Evolutionary conservation across 2,797 vertebrate species (phyloP).

Genomic region (Clarias laeviceps): DNA sequence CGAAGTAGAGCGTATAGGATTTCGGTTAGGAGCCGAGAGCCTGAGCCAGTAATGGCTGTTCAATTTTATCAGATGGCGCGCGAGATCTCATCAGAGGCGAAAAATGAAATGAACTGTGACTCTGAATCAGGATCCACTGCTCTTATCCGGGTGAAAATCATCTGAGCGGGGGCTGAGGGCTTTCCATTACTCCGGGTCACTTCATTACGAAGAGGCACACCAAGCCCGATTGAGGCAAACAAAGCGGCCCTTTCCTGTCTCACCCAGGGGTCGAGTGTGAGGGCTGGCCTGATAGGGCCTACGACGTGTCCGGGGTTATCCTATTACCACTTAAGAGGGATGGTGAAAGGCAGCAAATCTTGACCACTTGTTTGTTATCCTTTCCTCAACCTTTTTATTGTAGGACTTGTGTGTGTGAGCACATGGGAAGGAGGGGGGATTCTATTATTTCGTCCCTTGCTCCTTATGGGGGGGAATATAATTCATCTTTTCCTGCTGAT

Average conservation of each 20-base stretch:
- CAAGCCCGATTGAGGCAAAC: constrained; percentile 94
- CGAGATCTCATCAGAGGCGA: constrained; percentile 99
- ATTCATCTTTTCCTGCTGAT: constrained; percentile 85
- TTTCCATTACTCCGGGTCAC: constrained; percentile 99
- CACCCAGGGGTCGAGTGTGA: constrained; percentile 97
- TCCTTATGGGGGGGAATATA: constrained; percentile 83
- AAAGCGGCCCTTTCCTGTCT: constrained; percentile 92
- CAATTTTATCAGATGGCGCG: constrained; percentile 99
- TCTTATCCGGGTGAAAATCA: constrained; percentile 98
- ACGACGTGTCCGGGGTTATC: constrained; percentile 97
- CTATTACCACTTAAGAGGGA: constrained; percentile 99
- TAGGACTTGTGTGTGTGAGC: constrained; percentile 54
- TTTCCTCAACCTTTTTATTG: constrained; percentile 80
- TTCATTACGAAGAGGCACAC: constrained; percentile 96
- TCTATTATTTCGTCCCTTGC: constrained; percentile 86
- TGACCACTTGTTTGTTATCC: constrained; percentile 89
- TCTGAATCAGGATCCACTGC: constrained; percentile 97
- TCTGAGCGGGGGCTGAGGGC: constrained; percentile 90
- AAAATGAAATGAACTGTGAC: constrained; percentile 99
- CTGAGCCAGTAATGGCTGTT: constrained; percentile 97
- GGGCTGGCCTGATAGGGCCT: constrained; percentile 97
- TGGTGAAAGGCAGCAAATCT: constrained; percentile 99
- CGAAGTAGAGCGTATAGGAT: constrained; percentile 99
- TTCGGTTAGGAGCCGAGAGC: constrained; percentile 98
- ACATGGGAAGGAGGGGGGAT: constrained; percentile 66